Percentiles rank a stretch among this genome's conserved stretches.
Evolutionary conservation across 2,113 vertebrate species (phyloP).

Genomic region (Shinisaurus crocodilurus): DNA sequence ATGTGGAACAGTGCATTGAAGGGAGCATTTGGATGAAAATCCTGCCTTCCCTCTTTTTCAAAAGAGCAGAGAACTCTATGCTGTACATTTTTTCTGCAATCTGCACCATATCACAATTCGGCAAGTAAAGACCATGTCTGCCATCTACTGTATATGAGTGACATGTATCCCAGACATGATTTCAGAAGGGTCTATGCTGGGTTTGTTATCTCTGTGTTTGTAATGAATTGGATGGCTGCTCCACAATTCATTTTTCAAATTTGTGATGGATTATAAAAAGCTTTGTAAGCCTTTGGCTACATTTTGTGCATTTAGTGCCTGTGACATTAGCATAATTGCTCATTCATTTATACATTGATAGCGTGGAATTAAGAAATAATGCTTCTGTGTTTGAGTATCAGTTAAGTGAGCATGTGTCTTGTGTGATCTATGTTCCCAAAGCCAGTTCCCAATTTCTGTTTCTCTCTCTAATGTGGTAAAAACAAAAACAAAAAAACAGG

Average conservation of each 20-base stretch:
- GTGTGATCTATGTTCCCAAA: constrained; percentile 19
- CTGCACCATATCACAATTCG: not conserved
- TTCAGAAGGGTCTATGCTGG: constrained; percentile 16
- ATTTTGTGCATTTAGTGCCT: constrained; percentile 31
- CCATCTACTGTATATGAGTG: constrained; percentile 69
- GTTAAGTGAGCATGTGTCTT: constrained; percentile 27
- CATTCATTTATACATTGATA: constrained; percentile 34
- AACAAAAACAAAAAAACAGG: too few species aligned
- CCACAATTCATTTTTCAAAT: constrained; percentile 5
- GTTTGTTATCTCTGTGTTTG: constrained; percentile 32
- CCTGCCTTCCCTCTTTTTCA: too few species aligned
- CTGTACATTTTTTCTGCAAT: too few species aligned
- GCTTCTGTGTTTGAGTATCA: constrained; percentile 18
- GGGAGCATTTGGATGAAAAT: not conserved
- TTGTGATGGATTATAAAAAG: constrained; percentile 38
- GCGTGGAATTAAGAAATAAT: not conserved
- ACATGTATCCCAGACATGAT: not conserved
- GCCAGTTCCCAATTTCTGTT: not conserved
- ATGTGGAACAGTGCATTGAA: not conserved
- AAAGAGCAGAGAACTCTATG: too few species aligned
- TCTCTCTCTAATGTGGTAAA: not conserved
- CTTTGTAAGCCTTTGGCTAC: constrained; percentile 34
- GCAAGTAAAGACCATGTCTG: not conserved
- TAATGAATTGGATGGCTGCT: constrained; percentile 41
- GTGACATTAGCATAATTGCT: constrained; percentile 50